These are phyloP conservation scores for Reticulitermes lucifugus DNA, from an alignment of 2,888 invertebrate genomes.

Conservation along the genomic window DNA sequence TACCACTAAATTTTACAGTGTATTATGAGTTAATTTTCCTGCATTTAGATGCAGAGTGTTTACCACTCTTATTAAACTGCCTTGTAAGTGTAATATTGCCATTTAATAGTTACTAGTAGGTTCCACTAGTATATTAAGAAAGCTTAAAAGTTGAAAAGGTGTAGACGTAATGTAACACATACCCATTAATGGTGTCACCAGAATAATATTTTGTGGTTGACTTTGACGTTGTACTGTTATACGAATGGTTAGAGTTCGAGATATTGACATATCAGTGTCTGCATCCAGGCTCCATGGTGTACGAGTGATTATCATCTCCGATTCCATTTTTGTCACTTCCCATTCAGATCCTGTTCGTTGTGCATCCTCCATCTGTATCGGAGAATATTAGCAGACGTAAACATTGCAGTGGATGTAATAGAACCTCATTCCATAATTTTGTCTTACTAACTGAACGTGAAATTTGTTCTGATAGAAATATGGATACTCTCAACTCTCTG, in stretches of 20 bases:
- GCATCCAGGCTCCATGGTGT: slow-evolving; percentile 37
- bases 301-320: slow-evolving; percentile 26
- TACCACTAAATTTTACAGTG: too few relatives aligned
- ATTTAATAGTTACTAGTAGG: too few relatives aligned
- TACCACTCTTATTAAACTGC: too few relatives aligned
- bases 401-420: background rate
- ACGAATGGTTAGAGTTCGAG: slow-evolving; percentile 34
- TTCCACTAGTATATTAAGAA: too few relatives aligned
- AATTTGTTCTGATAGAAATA: background rate
- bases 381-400: background rate
- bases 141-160: too few relatives aligned
- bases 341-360: slow-evolving; percentile 47
- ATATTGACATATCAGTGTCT: slow-evolving; percentile 15
- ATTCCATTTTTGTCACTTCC: slow-evolving; percentile 43
- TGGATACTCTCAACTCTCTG: background rate
- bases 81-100: too few relatives aligned
- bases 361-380: slow-evolving; percentile 9
- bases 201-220: slow-evolving; percentile 34
- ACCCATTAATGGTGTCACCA: slow-evolving; percentile 47
- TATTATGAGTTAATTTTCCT: too few relatives aligned
- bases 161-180: background rate
- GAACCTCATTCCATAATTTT: background rate
- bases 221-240: slow-evolving; percentile 32
- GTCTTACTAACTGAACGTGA: background rate
- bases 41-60: too few relatives aligned